phyloP scores from a whole-genome alignment of 2,797 vertebrate genomes.

The Erithacus rubecula region DNA sequence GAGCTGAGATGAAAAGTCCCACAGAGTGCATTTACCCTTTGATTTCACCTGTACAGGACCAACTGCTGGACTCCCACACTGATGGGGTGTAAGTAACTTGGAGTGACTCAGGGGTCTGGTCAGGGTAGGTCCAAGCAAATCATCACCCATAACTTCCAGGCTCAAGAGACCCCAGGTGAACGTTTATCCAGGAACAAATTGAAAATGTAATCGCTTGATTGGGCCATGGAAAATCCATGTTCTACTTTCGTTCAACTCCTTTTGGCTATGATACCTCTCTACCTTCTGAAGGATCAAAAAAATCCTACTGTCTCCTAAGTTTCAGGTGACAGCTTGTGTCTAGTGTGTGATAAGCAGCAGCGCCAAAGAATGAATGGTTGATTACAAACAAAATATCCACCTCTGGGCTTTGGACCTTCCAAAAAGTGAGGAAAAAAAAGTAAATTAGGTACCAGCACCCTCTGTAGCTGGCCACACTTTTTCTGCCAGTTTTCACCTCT shows the following conservation, averaged over 20 bases:
- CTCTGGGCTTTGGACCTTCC: not conserved
- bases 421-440: not conserved
- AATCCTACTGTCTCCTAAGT: not conserved
- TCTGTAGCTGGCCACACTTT: not conserved
- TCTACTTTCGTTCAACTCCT: too few relatives aligned
- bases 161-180: not conserved
- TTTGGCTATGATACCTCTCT: not conserved
- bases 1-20: not conserved
- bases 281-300: not conserved
- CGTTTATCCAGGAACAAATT: not conserved
- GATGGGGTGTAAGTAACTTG: not conserved
- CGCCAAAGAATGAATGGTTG: fast-evolving
- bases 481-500: not conserved
- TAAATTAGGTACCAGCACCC: not conserved
- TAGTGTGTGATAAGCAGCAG: not conserved
- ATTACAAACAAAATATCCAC: not conserved
- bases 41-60: not conserved
- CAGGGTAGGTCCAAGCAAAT: not conserved
- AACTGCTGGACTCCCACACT: not conserved
- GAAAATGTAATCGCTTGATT: not conserved
- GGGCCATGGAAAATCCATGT: not conserved
- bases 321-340: not conserved
- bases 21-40: not conserved
- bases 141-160: not conserved
- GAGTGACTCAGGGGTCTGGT: not conserved